Percentiles rank a stretch among this genome's conserved stretches.
Conservation (phyloP, 2,888 invertebrate species). For the Pseudoips prasinana region DNA sequence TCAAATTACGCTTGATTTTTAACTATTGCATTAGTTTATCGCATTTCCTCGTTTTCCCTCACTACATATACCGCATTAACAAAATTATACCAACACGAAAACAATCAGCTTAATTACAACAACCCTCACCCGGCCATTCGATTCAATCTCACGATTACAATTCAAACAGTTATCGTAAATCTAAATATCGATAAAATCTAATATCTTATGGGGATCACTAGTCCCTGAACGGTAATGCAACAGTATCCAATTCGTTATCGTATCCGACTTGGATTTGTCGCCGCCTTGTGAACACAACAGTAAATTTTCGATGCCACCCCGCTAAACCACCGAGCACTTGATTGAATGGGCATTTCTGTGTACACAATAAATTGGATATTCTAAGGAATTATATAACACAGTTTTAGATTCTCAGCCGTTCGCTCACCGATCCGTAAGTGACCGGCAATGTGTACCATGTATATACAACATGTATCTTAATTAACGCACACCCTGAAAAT, state of each 20-base stretch:
- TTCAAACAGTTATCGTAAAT: constrained; percentile 27
- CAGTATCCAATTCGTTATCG: constrained; percentile 72
- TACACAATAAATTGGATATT: background rate
- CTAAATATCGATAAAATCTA: constrained; percentile 35
- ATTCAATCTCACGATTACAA: constrained; percentile 16
- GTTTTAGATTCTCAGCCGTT: too few species aligned
- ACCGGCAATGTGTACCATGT: too few species aligned
- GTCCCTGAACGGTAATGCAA: constrained; percentile 53
- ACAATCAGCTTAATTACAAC: constrained; percentile 14
- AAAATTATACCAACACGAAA: background rate
- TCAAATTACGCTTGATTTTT: too few species aligned
- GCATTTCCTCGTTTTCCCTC: background rate
- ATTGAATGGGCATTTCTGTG: constrained; percentile 28
- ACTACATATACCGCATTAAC: background rate
- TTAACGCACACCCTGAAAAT: too few species aligned
- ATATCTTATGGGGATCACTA: constrained; percentile 37
- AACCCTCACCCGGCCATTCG: constrained; percentile 8
- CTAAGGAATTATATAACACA: too few species aligned
- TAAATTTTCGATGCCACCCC: constrained; percentile 48
- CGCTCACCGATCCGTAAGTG: too few species aligned
- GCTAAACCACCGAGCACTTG: constrained; percentile 12
- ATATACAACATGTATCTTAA: too few species aligned
- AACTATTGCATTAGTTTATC: too few species aligned
- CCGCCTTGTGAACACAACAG: constrained; percentile 49
- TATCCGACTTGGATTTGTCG: constrained; percentile 64